Base-by-base conservation (phyloP, 2,797 vertebrate species). In the Carcharodon carcharias region DNA sequence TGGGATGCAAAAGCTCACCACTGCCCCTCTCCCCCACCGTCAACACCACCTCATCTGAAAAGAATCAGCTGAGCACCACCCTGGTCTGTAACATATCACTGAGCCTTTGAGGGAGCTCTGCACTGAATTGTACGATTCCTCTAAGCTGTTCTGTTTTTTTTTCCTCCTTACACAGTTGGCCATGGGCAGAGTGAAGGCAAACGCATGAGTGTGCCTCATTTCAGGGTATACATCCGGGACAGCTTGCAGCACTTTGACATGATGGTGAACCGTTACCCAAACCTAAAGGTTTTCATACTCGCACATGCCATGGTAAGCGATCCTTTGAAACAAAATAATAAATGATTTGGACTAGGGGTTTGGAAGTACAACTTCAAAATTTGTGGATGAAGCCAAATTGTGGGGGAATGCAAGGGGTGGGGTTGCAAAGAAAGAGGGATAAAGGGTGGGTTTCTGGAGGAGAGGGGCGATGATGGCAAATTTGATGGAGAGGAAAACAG, bases 181-280 rank as follows among this genome's bases (percentile, higher is more conserved):
- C 99, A 99, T 0, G 99, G 99, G 65, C 98, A 99, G 98, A 99
- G 99, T 0, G 99, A 99, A 97, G 99, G 99, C 0, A 99, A 99
- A 23, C 98, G 99, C 96, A 98, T 99, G 99, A 98, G 97, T 96
- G 98, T 99, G 96, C 99, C 98, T 21, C 98, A 99, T 97, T 99
- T 99, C 97, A 99, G 99, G 31, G 54, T 99, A 82, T 99, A 98
- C 97, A 95, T 99, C 97, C 98, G 99, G 97, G 99, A 99, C 96
- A 97, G 98, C 91, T 97, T 99, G 96, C 99, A 99, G 97, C 99
- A 99, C 96, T 97, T 99, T 26, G 99, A 99, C 96, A 96, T 98
- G 94, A 97, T 99, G 97, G 99, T 98, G 97, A 98, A 98, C 96
- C 98, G 98, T 95, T 96, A 99, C 96, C 98, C 99, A 0, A 97